Evolutionary conservation across 2,888 invertebrate species (phyloP), one percentile per base, ranked within the genome.

Genomic region (Eulithis prunata): DNA sequence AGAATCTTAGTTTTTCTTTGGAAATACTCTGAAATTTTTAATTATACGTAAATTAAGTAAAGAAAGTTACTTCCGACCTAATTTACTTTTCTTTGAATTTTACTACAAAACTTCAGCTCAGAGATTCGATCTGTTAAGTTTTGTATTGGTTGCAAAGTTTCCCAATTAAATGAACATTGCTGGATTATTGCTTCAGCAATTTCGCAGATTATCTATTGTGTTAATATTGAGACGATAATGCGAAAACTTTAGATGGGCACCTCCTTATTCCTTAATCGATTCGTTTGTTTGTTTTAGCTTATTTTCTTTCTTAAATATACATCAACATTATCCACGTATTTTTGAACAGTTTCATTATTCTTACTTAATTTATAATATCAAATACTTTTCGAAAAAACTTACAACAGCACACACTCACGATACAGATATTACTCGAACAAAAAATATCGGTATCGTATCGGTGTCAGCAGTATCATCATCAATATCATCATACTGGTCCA

Each of bases 131-230:
- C 38, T 57, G 68, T 10, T 60, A 62, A 70, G 57, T 65, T 68
- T 41, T 45, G 66, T 69, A 66, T 68, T 66, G 73, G 68, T 61
- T 38, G 28, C 21, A 46, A 73, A 73, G 67, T 73, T 73, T 73
- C 64, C 54, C 73, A 73, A 73, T 73, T 71, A 70, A 68, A 73
- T 46, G 62, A 71, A 68, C 69, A 71, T 73, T 71, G 73, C 66
- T 58, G 49, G 13, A 13, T 41, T 58, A 59, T 55, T 55, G 52
- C 62, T 13, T 32, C 21, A 63, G 57, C 68, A 59, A 64, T 64
- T 54, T 57, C 43, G 14, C 57, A 63, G 69, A 73, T 73, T 70
- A 73, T 71, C 71, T 70, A 70, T 73, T 70, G 70, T 70, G 64
- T 64, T 64, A 60, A 69, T 70, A 69, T 70, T 64, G 60, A 54